A percentile compares a stretch with the other conserved stretches of the same genome.
phyloP scores from a whole-genome alignment of 2,888 invertebrate species.

The Orthosia cruda region DNA sequence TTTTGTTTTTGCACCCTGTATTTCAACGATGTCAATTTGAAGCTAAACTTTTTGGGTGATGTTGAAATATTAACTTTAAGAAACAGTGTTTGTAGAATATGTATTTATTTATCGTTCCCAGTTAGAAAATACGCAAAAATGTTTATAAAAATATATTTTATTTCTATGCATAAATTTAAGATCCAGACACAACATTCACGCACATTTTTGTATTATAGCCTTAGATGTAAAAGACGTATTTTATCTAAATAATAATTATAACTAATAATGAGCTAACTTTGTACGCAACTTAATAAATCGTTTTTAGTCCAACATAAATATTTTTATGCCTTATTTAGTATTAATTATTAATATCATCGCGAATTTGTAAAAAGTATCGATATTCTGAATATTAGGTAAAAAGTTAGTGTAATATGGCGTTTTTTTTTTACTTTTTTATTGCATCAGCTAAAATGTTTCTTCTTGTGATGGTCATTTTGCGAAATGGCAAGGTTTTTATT shows the following conservation, averaged over 20 bases:
- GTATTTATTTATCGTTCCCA: slow-evolving; percentile 3
- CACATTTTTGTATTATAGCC: slow-evolving; percentile 71
- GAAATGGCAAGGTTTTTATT: slow-evolving; percentile 3
- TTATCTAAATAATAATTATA: slow-evolving; percentile 65
- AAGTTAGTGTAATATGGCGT: slow-evolving; percentile 25
- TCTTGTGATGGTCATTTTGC: slow-evolving; percentile 32
- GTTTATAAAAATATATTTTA: neutral
- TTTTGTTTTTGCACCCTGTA: neutral
- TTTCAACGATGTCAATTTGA: slow-evolving; percentile 30
- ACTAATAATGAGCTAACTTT: slow-evolving; percentile 58
- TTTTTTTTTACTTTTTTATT: slow-evolving; percentile 64
- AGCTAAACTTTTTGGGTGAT: slow-evolving; percentile 1
- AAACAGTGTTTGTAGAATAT: slow-evolving; percentile 12
- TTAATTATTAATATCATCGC: slow-evolving; percentile 51
- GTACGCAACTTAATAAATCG: slow-evolving; percentile 65
- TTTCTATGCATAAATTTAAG: neutral
- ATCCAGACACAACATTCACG: slow-evolving; percentile 67
- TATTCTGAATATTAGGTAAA: slow-evolving; percentile 43
- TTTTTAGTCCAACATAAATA: slow-evolving; percentile 63
- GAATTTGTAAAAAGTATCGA: slow-evolving; percentile 60
- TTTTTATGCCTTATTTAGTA: slow-evolving; percentile 68
- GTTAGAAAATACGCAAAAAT: neutral
- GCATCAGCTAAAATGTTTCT: slow-evolving; percentile 21
- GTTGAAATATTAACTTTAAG: slow-evolving; percentile 6
- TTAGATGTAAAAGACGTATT: slow-evolving; percentile 69